Conservation (phyloP, 2,113 vertebrate species). For the Bambusicola thoracicus region DNA sequence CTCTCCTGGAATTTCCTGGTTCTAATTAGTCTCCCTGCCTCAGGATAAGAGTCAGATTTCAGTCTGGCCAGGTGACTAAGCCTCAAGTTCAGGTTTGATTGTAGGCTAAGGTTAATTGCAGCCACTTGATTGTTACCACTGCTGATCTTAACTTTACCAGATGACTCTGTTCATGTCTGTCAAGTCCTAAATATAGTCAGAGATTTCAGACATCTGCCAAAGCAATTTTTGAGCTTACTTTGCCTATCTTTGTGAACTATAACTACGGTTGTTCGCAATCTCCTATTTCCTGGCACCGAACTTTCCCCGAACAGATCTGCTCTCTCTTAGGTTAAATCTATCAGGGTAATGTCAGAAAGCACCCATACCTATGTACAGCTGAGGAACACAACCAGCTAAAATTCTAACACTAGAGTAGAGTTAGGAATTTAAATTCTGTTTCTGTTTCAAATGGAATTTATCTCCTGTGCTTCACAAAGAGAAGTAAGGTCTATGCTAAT, state of each 20-base stretch:
- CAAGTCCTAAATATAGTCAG: background rate
- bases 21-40: background rate
- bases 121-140: background rate
- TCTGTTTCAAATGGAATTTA: background rate
- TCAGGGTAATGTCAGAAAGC: background rate
- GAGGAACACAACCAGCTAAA: background rate
- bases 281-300: background rate
- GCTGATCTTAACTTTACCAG: background rate
- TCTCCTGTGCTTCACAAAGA: background rate
- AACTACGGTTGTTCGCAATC: background rate
- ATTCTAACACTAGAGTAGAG: background rate
- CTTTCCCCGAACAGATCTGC: background rate
- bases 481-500: fast-evolving
- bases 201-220: background rate
- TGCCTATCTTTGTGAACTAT: background rate
- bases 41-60: background rate
- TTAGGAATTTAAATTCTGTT: background rate
- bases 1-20: background rate
- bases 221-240: background rate
- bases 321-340: fast-evolving
- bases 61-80: background rate
- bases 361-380: background rate
- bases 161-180: background rate
- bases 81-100: background rate
- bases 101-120: background rate